Base-by-base conservation (phyloP, 2,113 vertebrate species). In the Brachypodius melanocephalos region DNA sequence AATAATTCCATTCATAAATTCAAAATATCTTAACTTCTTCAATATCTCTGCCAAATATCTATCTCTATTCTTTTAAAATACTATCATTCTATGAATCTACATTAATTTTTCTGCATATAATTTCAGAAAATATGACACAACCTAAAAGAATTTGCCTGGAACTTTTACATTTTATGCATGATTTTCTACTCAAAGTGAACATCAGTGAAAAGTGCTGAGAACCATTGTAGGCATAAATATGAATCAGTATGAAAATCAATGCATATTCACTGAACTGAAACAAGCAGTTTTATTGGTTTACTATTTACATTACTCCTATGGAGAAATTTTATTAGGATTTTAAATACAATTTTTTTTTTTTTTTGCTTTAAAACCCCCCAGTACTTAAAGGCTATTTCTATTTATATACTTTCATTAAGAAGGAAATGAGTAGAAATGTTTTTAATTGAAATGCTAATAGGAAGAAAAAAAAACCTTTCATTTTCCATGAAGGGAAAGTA, bases 391-490 rank as follows among this genome's bases (percentile, higher is more conserved):
- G 20, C 52, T 95, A 93, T 80, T 96, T 42, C 76, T 96, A 96
- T 95, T 97, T 95, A 94, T 95, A 78, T 36, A 43, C 16, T 91
- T 95, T 48, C 87, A 97, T 96, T 96, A 90, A 94, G 78, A 94
- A 94, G 42, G 66, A 96, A 94, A 95, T 78, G 5, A 93, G 67
- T 94, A 82, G 82, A 94, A 96, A 93, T 89, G 29, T 14, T 94
- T 97, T 93, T 89, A 96, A 76, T 40, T 95, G 89, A 97, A 97
- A 96, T 96, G 90, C 12, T 96, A 96, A 96, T 95, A 93, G 14
- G 65, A 82, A 93, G 24, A 15, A 88, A 94, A 91, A 65, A 49
- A 0, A 0, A 2, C 40, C n/a, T 49, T 90, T 95, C 82, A 96
- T 93, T 96, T 97, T 94, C 90, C 71, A 65, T 90, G 87, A 94